Percentiles rank a stretch among this genome's conserved stretches.
phyloP scores from a whole-genome alignment of 2,888 invertebrate species.

The Coecobrya sp. region DNA sequence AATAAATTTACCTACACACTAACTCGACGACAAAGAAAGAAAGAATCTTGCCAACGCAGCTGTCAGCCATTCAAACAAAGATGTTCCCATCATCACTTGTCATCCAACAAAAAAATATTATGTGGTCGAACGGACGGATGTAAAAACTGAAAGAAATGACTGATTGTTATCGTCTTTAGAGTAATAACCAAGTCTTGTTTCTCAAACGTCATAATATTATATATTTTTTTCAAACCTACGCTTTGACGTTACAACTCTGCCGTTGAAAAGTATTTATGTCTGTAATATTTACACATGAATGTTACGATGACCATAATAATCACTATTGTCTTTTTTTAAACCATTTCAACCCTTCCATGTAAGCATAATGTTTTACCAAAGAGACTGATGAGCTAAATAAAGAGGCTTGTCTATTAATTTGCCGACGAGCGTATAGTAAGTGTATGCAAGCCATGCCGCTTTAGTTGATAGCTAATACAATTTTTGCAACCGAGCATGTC shows the following conservation, averaged over 20 bases:
- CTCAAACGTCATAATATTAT: constrained; percentile 17
- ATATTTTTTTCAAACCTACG: not conserved
- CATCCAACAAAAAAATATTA: not conserved
- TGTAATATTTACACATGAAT: constrained; percentile 14
- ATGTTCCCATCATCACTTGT: constrained; percentile 38
- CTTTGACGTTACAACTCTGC: not conserved
- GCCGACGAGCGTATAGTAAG: not conserved
- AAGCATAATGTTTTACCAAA: not conserved
- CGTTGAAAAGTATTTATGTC: constrained; percentile 21
- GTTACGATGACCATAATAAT: not conserved
- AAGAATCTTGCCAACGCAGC: not conserved
- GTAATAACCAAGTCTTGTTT: not conserved
- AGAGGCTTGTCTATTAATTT: not conserved
- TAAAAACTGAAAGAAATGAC: constrained; percentile 29
- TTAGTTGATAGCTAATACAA: not conserved
- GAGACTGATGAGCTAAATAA: not conserved
- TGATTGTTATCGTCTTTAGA: constrained; percentile 21
- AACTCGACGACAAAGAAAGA: not conserved
- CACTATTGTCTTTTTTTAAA: not conserved
- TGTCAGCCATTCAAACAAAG: constrained; percentile 9
- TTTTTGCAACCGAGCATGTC: not conserved
- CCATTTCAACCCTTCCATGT: not conserved
- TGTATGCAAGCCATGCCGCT: not conserved
- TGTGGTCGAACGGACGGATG: not conserved
- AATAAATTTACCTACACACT: constrained; percentile 16